A percentile compares a stretch with the other conserved stretches of the same genome.
Evolutionary conservation across 1,140 invertebrate species (phyloP).

Genomic region (Bombus ignitus): DNA sequence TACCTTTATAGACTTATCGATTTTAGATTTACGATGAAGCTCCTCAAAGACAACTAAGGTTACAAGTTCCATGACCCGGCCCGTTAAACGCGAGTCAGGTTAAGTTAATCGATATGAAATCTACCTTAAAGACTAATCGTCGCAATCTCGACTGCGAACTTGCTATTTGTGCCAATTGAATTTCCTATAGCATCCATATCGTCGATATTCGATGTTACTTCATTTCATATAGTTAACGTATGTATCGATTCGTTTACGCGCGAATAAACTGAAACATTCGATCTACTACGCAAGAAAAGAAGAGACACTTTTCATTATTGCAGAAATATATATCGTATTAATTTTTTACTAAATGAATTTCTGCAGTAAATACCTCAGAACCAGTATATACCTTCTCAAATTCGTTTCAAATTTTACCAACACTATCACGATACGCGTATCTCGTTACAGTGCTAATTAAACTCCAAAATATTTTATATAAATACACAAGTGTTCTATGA

Average conservation of each 20-base stretch:
- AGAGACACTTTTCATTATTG: no score
- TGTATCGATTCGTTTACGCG: background rate
- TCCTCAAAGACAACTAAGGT: background rate
- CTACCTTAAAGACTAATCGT: constrained; percentile 12
- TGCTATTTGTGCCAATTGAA: background rate
- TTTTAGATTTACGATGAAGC: constrained; percentile 22
- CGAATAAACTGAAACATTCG: background rate
- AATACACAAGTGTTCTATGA: no score
- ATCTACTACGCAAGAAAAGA: no score
- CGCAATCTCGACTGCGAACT: background rate
- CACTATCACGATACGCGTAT: no score
- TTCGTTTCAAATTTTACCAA: no score
- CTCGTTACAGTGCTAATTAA: no score
- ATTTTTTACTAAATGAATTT: no score
- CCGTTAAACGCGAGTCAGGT: constrained; percentile 27
- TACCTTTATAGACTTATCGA: constrained; percentile 31
- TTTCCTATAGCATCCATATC: background rate
- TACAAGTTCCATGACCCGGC: constrained; percentile 36
- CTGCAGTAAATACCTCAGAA: no score
- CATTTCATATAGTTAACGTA: background rate
- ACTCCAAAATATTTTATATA: no score
- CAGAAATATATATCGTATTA: no score
- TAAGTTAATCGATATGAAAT: constrained; percentile 35
- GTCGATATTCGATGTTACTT: background rate
- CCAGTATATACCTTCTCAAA: no score